Percentiles rank a stretch among this genome's conserved stretches.
phyloP scores from a whole-genome alignment of 2,797 vertebrate species.

The Austrolebias charrua region DNA sequence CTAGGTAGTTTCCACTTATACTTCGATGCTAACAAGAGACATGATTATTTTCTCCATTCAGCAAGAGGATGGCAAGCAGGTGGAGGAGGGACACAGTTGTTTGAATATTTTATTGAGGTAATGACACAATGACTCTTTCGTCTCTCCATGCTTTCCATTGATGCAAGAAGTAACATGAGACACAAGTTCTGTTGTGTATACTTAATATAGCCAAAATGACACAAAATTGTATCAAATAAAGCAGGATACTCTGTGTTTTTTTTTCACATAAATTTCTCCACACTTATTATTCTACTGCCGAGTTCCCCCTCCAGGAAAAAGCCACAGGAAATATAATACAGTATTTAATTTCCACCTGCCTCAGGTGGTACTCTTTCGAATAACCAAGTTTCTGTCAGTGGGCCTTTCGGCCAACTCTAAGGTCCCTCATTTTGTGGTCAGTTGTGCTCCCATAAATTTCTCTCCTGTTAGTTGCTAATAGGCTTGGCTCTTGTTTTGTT shows the following conservation, averaged over 20 bases:
- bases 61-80: too few relatives aligned
- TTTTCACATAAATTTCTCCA: constrained; percentile 53
- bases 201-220: constrained; percentile 38
- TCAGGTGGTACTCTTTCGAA: constrained; percentile 62
- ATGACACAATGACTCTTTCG: too few relatives aligned
- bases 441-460: constrained; percentile 57
- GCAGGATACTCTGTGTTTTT: constrained; percentile 46
- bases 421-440: constrained; percentile 62
- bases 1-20: too few relatives aligned
- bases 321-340: constrained; percentile 74
- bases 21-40: too few relatives aligned
- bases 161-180: constrained; percentile 33
- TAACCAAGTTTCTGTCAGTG: constrained; percentile 71
- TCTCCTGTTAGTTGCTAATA: constrained; percentile 68
- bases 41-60: too few relatives aligned
- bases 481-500: constrained; percentile 50
- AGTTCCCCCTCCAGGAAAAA: constrained; percentile 52
- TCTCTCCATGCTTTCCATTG: constrained; percentile 42
- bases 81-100: too few relatives aligned
- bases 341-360: constrained; percentile 77
- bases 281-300: constrained; percentile 61
- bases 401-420: constrained; percentile 45
- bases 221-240: constrained; percentile 61
- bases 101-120: too few relatives aligned
- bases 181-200: constrained; percentile 15